Evolutionary conservation across 2,797 vertebrate species (phyloP), one percentile per base, ranked within the genome.

Genomic region (Sebastes itinus): DNA sequence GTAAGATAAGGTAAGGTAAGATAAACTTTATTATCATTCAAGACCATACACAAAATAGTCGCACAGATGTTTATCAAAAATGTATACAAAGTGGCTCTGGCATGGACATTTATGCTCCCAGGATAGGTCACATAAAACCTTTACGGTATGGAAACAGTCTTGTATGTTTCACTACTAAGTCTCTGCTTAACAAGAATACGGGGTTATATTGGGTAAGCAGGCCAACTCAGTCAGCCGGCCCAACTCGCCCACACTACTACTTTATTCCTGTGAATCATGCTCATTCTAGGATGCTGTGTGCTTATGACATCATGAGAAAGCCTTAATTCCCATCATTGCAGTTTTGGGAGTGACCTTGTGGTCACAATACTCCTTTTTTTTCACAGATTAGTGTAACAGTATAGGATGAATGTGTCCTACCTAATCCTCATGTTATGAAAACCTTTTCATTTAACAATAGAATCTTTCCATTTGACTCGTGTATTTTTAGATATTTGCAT

Each of bases 231-330:
- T 63, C 38, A 49, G 5, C 11, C 7, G 1, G 46, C 6, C 22
- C 22, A 5, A 20, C 62, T 59, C 38, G 9, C 73, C 78, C 66
- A 69, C 42, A 59, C 65, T 20, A 3, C 4, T 6, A 27, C n/a
- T 42, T 75, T 42, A 62, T 84, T 42, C 42, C 72, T 63, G 77
- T 77, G 76, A 80, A 61, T 76, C 70, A 83, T 55, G 6, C 30
- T 46, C 38, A 6, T 55, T 72, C 20, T 46, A 55, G 46, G 54
- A 67, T 79, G 18, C 56, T 75, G 18, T 81, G 42, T n/a, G 10
- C 6, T 65, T 10, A 71, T 85, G 79, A 79, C 72, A 69, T 80
- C 49, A 75, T 58, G 49, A 81, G 16, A 71, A 61, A 66, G 27
- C 14, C 12, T 75, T 42, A 22, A 61, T 81, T 86, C 70, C 83